Base-by-base conservation (phyloP, 2,888 invertebrate genomes). In the Rugalucina vietnamica region DNA sequence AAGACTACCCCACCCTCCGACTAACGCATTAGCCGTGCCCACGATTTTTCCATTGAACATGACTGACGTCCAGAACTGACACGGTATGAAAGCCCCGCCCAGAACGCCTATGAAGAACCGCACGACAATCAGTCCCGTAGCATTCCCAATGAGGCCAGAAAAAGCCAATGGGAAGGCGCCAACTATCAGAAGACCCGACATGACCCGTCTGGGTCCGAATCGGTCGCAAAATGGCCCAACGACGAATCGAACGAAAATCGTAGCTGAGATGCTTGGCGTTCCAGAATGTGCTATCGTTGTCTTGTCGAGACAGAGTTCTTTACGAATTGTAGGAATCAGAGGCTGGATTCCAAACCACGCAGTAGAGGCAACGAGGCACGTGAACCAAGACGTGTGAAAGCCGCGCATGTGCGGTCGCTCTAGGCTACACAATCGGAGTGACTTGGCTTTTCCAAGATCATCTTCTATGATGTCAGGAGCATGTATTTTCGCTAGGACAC, bases 261-360 rank as follows among this genome's bases (percentile, higher is more conserved):
- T 84, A 10, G 81, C 84, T 5, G 84, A 76, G 39, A 84, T 78
- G 21, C 78, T 78, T 0, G 78, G 71, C 27, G 71, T 78, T 14
- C 82, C 82, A 18, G 82, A 82, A 70, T 80, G 76, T 1, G 84
- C 84, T 0, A 84, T 50, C 0, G 76, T 74, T 18, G 49, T 36
- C 57, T 86, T 86, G 14, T 75, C 29, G 0, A 86, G 54, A 5
- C 50, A 54, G 2, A 86, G 72, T 21, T 86, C 85, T 49, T 82
- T 82, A 43, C 71, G 70, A 27, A 86, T 86, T 12, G 85, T 86
- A 32, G 85, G 85, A 21, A 86, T 72, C 18, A 86, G 60, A 49
- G 85, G 85, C 49, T 86, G 85, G 12, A 86, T 70, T 5, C 85
- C 81, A 36, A 86, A 86, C 85, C 85, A 86, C 14, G 85, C 54